phyloP scores from a whole-genome alignment of 2,888 invertebrate species.

The Chydorus sphaericus region DNA sequence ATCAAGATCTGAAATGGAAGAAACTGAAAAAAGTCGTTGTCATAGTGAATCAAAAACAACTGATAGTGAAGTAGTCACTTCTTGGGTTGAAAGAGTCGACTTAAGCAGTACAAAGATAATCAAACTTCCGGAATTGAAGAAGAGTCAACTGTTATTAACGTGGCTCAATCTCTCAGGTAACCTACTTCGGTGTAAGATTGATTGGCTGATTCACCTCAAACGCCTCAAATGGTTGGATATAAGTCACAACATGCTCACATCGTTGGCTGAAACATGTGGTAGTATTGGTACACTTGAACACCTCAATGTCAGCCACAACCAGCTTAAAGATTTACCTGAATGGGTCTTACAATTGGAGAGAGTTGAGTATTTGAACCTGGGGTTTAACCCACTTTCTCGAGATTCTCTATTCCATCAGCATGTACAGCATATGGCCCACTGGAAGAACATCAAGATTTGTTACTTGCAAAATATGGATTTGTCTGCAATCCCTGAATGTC shows the following conservation, averaged over 20 bases:
- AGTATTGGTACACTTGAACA: not conserved
- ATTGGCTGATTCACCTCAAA: not conserved
- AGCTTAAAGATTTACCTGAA: not conserved
- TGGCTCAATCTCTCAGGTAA: constrained; percentile 3
- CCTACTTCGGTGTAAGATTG: not conserved
- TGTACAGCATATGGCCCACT: not conserved
- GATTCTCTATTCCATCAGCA: not conserved
- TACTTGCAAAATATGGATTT: not conserved
- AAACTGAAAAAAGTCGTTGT: too few relatives aligned
- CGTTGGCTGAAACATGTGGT: constrained; percentile 1
- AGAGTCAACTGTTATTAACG: too few relatives aligned
- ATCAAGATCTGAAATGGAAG: too few relatives aligned
- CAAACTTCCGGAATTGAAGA: too few relatives aligned
- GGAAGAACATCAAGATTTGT: not conserved
- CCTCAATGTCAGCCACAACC: constrained; percentile 1
- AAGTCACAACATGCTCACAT: not conserved
- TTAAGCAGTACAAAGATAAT: too few relatives aligned
- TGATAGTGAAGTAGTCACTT: too few relatives aligned
- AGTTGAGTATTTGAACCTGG: not conserved
- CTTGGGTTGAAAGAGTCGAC: too few relatives aligned
- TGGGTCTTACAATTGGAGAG: not conserved
- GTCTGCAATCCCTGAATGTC: not conserved
- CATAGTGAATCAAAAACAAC: too few relatives aligned
- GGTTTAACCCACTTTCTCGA: not conserved
- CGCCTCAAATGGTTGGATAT: not conserved